Evolutionary conservation across 1,140 invertebrate genomes (phyloP).

Genomic region (Notospermus geniculatus): DNA sequence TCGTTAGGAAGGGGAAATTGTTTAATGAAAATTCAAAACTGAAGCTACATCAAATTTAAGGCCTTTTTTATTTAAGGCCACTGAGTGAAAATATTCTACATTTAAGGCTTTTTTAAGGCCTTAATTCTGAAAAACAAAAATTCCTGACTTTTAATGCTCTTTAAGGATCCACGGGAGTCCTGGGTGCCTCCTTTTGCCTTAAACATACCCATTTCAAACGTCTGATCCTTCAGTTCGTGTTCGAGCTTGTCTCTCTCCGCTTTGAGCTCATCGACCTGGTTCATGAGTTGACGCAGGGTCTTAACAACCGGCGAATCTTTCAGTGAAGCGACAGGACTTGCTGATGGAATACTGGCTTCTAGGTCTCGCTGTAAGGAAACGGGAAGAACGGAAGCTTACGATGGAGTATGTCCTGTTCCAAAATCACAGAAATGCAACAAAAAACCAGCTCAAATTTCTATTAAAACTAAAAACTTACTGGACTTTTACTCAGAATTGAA

Average conservation of each 20-base stretch:
- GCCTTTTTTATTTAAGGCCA: no score
- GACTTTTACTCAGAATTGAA: slow-evolving; percentile 74
- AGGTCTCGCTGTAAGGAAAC: slow-evolving; percentile 51
- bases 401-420: no score
- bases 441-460: no score
- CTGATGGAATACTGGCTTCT: slow-evolving; percentile 53
- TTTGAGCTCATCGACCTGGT: slow-evolving; percentile 83
- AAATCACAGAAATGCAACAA: no score
- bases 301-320: slow-evolving; percentile 61
- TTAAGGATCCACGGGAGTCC: neutral
- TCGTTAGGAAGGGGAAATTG: no score
- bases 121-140: no score
- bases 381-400: no score
- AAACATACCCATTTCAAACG: slow-evolving; percentile 73
- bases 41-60: no score
- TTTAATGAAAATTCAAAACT: no score
- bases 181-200: no score
- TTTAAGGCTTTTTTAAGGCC: neutral
- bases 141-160: no score
- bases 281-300: slow-evolving; percentile 77
- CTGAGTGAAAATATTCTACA: no score
- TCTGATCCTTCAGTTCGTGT: slow-evolving; percentile 78
- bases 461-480: slow-evolving; percentile 56
- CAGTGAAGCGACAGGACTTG: slow-evolving; percentile 38
- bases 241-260: slow-evolving; percentile 86